Evolutionary conservation across 2,888 invertebrate genomes (phyloP).

Genomic region (Drosophila niveifrons): DNA sequence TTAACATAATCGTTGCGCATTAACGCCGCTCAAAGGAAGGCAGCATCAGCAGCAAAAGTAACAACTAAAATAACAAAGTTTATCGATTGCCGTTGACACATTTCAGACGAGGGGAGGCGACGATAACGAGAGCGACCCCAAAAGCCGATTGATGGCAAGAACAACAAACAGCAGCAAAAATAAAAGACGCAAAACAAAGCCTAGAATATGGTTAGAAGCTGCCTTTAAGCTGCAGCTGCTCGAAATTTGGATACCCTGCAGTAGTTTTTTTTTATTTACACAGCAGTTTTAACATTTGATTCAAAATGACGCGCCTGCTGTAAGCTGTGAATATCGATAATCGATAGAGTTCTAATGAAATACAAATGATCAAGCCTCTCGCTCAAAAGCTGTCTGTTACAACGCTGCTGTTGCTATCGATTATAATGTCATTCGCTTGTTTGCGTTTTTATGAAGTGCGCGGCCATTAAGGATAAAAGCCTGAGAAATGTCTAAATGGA

Average conservation of each 20-base stretch:
- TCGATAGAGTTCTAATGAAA: background rate
- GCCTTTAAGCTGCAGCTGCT: background rate
- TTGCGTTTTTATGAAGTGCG: too few species aligned
- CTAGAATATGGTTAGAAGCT: conserved; percentile 3
- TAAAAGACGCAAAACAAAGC: background rate
- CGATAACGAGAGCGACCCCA: conserved; percentile 40
- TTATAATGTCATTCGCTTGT: too few species aligned
- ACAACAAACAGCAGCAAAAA: background rate
- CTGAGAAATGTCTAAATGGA: too few species aligned
- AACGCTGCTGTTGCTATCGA: background rate
- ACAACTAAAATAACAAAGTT: conserved; percentile 66
- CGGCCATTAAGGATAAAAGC: too few species aligned
- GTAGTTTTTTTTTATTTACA: background rate
- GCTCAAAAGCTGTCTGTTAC: background rate
- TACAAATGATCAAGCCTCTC: background rate
- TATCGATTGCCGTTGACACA: conserved; percentile 78
- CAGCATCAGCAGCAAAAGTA: conserved; percentile 42
- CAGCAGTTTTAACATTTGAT: background rate
- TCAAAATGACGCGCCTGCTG: background rate
- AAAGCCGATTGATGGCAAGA: conserved; percentile 40
- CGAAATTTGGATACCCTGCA: conserved; percentile 31
- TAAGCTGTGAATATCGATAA: background rate
- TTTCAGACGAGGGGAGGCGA: conserved; percentile 29
- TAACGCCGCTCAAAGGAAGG: conserved; percentile 26
- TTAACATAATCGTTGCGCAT: conserved; percentile 48